Evolutionary conservation across 2,113 vertebrate genomes (phyloP).

Genomic region (Smithornis capensis): DNA sequence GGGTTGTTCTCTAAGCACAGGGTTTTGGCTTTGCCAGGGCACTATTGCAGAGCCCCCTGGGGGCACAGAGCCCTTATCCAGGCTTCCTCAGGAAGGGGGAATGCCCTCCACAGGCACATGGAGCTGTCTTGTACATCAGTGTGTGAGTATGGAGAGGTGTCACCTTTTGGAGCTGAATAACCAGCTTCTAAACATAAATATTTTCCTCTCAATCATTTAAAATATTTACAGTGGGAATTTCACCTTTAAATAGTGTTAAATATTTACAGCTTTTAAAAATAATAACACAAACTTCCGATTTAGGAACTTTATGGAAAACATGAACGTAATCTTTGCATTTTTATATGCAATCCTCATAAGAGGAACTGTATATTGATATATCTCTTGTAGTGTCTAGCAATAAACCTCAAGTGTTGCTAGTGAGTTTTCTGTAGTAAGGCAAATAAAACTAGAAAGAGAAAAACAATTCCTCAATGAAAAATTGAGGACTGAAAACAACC

Average conservation of each 20-base stretch:
- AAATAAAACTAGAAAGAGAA: neutral
- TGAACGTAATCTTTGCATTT: neutral
- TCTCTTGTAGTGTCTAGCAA: neutral
- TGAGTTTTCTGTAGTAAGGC: neutral
- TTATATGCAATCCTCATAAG: neutral
- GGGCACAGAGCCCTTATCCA: neutral
- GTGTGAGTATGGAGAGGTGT: neutral
- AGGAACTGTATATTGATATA: neutral
- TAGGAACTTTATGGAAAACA: neutral
- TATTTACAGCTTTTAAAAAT: neutral
- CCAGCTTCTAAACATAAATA: neutral
- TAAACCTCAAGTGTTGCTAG: neutral
- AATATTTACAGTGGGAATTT: neutral
- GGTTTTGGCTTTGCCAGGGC: neutral
- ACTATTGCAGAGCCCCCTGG: neutral
- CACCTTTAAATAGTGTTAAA: neutral
- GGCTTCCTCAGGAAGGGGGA: neutral
- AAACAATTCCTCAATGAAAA: neutral
- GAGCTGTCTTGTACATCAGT: accelerated
- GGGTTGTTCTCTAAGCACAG: neutral
- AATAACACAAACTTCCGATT: neutral
- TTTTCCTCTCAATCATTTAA: neutral
- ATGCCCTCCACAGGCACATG: neutral
- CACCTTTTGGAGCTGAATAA: neutral
- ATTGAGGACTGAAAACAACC: neutral